Base-by-base conservation (phyloP, 2,888 invertebrate genomes). In the Xanthorhoe spadicearia region DNA sequence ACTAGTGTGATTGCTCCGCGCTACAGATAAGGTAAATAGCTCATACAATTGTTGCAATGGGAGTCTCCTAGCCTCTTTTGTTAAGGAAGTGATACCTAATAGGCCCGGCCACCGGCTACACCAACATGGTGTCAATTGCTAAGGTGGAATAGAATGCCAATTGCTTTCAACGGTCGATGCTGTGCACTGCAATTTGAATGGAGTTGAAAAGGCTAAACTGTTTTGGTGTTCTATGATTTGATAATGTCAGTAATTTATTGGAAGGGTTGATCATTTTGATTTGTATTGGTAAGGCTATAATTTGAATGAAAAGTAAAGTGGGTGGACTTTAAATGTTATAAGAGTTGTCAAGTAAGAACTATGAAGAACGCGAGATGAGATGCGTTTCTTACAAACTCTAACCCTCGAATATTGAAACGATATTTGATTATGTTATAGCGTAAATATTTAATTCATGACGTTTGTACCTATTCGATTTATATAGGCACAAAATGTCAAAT, bases 11-110 rank as follows among this genome's bases (percentile, higher is more conserved):
- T 92, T 90, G 88, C 84, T 80, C 81, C 81, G 78, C 78, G 79
- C 79, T 84, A 88, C 92, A 86, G 91, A 92, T 92, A 93, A 92
- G 92, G 92, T 89, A 93, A 93, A 93, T 92, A 92, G 92, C 90
- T 92, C 92, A 91, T 92, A 92, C 91, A 92, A 92, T 93, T 88
- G 92, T 89, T 87, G 83, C 87, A 90, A 90, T 89, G 85, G 88
- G 86, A 86, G 86, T 83, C 84, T 84, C 82, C 77, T 77, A 83
- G 87, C 89, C 87, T 85, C 91, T 89, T 91, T 92, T 92, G 92
- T 92, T 89, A 85, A 87, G 90, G 90, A 90, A 90, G 88, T 88
- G 84, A 83, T 84, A 79, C 81, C 88, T 91, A 91, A 92, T 90
- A 88, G 89, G 83, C 79, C 80, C 76, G 80, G 77, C 80, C 89